Evolutionary conservation across 1,140 invertebrate species (phyloP).

Genomic region (Formica selysi): DNA sequence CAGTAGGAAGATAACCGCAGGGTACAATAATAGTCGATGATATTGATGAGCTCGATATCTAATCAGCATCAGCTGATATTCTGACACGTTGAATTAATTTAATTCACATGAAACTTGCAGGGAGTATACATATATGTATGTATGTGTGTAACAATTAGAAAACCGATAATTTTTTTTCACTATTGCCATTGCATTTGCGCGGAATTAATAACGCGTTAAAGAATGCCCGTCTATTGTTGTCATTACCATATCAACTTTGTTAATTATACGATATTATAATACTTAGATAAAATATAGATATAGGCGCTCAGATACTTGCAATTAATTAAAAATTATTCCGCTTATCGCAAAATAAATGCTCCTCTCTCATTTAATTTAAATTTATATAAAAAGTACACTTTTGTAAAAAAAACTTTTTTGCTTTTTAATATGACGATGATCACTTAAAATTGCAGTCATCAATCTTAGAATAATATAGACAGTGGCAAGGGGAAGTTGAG

Average conservation of each 20-base stretch:
- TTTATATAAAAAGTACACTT: not conserved
- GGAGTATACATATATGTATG: not conserved
- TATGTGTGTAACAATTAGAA: not conserved
- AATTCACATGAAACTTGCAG: constrained; percentile 22
- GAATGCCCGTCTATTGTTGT: not conserved
- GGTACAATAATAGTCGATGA: not conserved
- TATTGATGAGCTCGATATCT: not conserved
- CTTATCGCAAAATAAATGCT: too few relatives aligned
- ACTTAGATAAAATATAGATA: too few relatives aligned
- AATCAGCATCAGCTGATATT: not conserved
- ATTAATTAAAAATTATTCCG: too few relatives aligned
- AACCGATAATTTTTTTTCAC: not conserved
- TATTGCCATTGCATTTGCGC: not conserved
- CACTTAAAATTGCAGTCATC: not conserved
- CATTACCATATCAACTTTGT: not conserved
- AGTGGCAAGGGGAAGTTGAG: too few relatives aligned
- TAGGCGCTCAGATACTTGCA: not conserved
- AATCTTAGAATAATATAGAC: too few relatives aligned
- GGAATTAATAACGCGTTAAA: not conserved
- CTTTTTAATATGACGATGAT: not conserved
- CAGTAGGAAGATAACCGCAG: not conserved
- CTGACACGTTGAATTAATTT: constrained; percentile 22
- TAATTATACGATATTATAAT: not conserved
- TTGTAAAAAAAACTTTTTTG: not conserved
- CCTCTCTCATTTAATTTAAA: not conserved